Conservation (phyloP, 2,797 vertebrate species). For the Atherinosoma microstoma region DNA sequence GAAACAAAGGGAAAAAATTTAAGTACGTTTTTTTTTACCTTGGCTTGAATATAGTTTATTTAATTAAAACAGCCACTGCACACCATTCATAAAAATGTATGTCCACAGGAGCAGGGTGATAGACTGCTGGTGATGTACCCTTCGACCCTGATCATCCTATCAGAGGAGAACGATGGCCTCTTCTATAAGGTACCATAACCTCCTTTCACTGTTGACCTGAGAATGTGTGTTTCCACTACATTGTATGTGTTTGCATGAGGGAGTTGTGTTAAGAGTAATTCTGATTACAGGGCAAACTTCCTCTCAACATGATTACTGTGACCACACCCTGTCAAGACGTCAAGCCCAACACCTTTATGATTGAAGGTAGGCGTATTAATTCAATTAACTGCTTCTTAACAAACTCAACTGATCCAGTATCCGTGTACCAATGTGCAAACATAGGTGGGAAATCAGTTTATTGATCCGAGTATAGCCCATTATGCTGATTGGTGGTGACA, state of each 20-base stretch:
- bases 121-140: constrained; percentile 93
- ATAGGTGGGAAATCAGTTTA: not conserved
- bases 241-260: constrained; percentile 16
- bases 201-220: not conserved
- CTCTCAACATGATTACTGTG: constrained; percentile 91
- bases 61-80: not conserved
- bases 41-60: not conserved
- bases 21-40: too few relatives aligned
- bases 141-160: constrained; percentile 91
- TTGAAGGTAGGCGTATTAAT: constrained; percentile 87
- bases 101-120: constrained; percentile 89
- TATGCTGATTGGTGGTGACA: not conserved
- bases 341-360: constrained; percentile 91
- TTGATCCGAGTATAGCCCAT: not conserved
- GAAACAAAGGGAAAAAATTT: not conserved
- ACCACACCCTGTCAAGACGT: constrained; percentile 91
- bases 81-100: constrained; percentile 14
- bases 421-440: not conserved
- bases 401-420: not conserved
- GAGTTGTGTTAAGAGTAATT: constrained; percentile 39
- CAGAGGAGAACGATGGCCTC: constrained; percentile 87
- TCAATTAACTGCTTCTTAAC: constrained; percentile 7
- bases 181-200: constrained; percentile 89
- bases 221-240: not conserved
- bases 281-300: constrained; percentile 91